Conservation (phyloP, 2,888 invertebrate genomes). For the Coleophora deauratella region DNA sequence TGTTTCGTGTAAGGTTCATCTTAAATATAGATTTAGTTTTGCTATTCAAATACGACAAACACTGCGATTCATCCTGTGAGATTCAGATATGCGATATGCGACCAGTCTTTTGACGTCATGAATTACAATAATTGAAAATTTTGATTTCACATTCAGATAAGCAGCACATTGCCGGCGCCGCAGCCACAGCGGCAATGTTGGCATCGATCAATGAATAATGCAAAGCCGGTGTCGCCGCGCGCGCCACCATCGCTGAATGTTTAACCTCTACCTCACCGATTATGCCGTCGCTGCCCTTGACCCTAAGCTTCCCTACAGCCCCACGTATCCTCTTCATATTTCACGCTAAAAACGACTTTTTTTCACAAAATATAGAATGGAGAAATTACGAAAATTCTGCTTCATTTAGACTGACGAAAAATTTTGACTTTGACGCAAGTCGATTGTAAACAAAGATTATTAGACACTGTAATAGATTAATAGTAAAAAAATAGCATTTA, state of each 20-base stretch:
- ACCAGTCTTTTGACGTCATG: not conserved
- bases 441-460: no score
- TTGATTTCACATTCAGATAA: slow-evolving; percentile 41
- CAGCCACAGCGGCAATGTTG: slow-evolving; percentile 20
- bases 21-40: no score
- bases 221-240: slow-evolving; percentile 35
- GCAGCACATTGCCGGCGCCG: slow-evolving; percentile 29
- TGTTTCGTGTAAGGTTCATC: no score
- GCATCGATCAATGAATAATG: slow-evolving; percentile 60
- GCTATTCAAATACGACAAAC: no score
- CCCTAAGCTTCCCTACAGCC: slow-evolving; percentile 15
- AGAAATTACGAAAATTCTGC: not conserved
- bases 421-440: no score
- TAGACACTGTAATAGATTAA: not conserved
- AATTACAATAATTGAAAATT: not conserved
- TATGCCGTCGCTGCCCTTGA: slow-evolving; percentile 38
- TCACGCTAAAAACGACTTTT: not conserved
- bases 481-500: no score
- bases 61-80: no score
- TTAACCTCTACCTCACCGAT: slow-evolving; percentile 56
- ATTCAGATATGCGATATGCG: not conserved
- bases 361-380: not conserved
- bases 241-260: slow-evolving; percentile 39
- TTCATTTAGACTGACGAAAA: not conserved
- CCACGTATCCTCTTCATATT: no score